Conservation (phyloP, 35 echinoderm and acorn worm species). For the Heliocidaris tuberculata region DNA sequence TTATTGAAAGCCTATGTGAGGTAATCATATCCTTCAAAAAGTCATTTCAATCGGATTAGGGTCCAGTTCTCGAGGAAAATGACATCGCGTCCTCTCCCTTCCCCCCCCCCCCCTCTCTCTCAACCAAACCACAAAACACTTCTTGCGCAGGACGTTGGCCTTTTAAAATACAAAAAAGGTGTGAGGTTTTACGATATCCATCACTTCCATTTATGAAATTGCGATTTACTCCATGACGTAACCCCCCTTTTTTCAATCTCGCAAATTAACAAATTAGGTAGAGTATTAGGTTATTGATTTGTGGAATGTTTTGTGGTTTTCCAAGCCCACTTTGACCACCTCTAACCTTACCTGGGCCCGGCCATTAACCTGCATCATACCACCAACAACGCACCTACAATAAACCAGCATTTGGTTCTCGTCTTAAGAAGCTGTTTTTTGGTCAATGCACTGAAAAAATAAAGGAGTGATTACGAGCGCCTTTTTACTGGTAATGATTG, state of each 20-base stretch:
- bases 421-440: conserved; percentile 8
- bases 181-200: not conserved
- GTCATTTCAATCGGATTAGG: not conserved
- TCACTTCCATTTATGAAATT: conserved; percentile 1
- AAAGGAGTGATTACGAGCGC: not conserved
- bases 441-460: not conserved
- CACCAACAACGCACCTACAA: not conserved
- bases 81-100: not conserved
- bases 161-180: not conserved
- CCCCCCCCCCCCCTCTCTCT: not conserved
- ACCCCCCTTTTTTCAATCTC: not conserved
- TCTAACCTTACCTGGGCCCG: not conserved
- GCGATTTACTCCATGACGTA: not conserved
- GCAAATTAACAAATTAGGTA: not conserved
- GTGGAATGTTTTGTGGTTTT: not conserved
- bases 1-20: not conserved
- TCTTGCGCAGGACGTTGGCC: not conserved
- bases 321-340: not conserved
- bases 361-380: not conserved
- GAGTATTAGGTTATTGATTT: not conserved
- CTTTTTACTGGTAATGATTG: not conserved
- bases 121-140: not conserved
- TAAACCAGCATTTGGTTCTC: not conserved
- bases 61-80: not conserved
- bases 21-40: not conserved